Conservation (phyloP, 1,140 invertebrate species). For the Conus ventricosus region DNA sequence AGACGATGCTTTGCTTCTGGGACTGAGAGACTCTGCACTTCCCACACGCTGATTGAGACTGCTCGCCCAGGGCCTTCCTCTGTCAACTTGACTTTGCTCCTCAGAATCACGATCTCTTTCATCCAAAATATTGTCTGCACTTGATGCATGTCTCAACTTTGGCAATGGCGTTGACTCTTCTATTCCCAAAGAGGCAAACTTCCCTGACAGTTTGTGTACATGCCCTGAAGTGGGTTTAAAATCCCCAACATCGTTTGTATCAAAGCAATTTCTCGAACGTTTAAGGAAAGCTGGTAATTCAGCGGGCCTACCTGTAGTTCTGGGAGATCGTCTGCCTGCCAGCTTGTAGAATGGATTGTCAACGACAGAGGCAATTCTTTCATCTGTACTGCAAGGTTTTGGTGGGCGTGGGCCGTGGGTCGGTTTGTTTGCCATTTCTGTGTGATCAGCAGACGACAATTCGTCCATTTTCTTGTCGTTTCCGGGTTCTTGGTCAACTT, state of each 20-base stretch:
- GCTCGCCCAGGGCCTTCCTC: neutral
- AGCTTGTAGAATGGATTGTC: conserved; percentile 54
- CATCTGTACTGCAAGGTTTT: conserved; percentile 40
- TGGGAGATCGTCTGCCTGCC: conserved; percentile 30
- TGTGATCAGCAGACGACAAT: conserved; percentile 34
- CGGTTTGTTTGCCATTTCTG: conserved; percentile 25
- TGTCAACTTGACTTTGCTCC: conserved; percentile 7
- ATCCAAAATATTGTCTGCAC: conserved; percentile 64
- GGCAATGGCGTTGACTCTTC: conserved; percentile 36
- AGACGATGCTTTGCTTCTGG: neutral
- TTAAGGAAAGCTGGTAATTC: neutral
- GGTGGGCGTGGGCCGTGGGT: conserved; percentile 22
- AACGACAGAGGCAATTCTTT: conserved; percentile 40
- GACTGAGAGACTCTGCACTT: conserved; percentile 25
- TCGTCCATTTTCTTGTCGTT: conserved; percentile 7
- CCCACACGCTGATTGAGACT: conserved; percentile 15
- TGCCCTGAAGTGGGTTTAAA: conserved; percentile 68
- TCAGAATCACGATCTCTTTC: neutral
- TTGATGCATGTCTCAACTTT: conserved; percentile 59
- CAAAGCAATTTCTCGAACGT: neutral
- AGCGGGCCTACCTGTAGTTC: neutral
- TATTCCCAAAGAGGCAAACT: conserved; percentile 60
- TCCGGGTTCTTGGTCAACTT: neutral
- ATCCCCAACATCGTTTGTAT: conserved; percentile 48
- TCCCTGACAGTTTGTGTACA: conserved; percentile 68